phyloP scores from a whole-genome alignment of 37 sponge, comb jelly and placozoan species.

The Beroe forskalii region DNA sequence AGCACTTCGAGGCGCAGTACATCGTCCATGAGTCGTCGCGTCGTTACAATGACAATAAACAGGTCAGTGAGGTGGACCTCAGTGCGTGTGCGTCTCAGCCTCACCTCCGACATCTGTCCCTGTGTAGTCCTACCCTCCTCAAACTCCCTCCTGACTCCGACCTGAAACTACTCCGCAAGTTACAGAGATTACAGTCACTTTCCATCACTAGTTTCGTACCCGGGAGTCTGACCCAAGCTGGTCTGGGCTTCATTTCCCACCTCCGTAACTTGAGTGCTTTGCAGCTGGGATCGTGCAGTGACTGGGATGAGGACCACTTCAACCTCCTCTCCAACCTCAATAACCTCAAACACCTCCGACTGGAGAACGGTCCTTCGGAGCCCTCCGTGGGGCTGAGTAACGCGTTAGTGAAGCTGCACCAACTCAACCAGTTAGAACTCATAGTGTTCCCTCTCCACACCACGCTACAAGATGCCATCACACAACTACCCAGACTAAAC shows the following conservation, averaged over 20 bases:
- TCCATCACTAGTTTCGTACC: constrained; percentile 59
- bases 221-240: not conserved
- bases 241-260: constrained; percentile 54
- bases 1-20: constrained; percentile 46
- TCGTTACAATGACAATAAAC: constrained; percentile 55
- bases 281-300: constrained; percentile 32
- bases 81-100: constrained; percentile 24
- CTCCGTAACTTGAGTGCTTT: constrained; percentile 25
- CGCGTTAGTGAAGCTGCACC: constrained; percentile 47
- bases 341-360: constrained; percentile 58
- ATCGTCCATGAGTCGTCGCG: constrained; percentile 8
- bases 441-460: constrained; percentile 39
- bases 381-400: constrained; percentile 12
- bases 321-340: constrained; percentile 9
- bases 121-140: constrained; percentile 50
- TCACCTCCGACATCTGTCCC: constrained; percentile 57
- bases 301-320: constrained; percentile 33
- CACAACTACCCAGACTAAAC: constrained; percentile 58
- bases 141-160: constrained; percentile 21
- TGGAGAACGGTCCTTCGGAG: constrained; percentile 41
- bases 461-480: constrained; percentile 28
- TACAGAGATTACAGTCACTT: constrained; percentile 19
- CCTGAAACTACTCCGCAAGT: constrained; percentile 42
- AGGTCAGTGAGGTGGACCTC: constrained; percentile 15
- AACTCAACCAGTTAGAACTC: constrained; percentile 49